phyloP scores from a whole-genome alignment of 2,797 vertebrate genomes.

The Microctenopoma stevenorrisi region DNA sequence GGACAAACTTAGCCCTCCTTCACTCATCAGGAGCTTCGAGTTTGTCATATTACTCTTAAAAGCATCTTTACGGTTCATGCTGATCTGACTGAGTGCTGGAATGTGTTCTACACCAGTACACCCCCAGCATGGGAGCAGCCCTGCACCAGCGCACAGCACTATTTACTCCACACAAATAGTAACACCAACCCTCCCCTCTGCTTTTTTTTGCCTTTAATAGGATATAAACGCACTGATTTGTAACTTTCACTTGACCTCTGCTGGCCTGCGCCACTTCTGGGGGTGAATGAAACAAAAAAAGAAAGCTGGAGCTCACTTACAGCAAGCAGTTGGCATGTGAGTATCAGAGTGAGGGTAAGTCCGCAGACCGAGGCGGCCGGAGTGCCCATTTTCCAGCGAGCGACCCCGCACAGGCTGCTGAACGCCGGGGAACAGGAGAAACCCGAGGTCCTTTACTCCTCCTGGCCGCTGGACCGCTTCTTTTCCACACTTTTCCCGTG shows the following conservation, averaged over 20 bases:
- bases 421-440: slow-evolving; percentile 64
- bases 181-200: slow-evolving; percentile 13
- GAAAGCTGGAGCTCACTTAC: slow-evolving; percentile 72
- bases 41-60: slow-evolving; percentile 69
- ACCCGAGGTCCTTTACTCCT: slow-evolving; percentile 72
- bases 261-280: not conserved
- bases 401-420: slow-evolving; percentile 71
- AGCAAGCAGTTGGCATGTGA: slow-evolving; percentile 77
- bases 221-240: slow-evolving; percentile 22
- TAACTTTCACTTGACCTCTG: slow-evolving; percentile 17
- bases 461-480: slow-evolving; percentile 50
- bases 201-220: slow-evolving; percentile 27
- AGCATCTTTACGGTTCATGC: slow-evolving; percentile 47
- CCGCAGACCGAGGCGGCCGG: slow-evolving; percentile 71
- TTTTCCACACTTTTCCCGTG: slow-evolving; percentile 55
- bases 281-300: not conserved
- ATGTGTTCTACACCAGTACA: slow-evolving; percentile 20
- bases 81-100: slow-evolving; percentile 27
- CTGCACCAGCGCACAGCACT: slow-evolving; percentile 19
- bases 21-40: slow-evolving; percentile 56
- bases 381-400: slow-evolving; percentile 80
- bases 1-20: slow-evolving; percentile 81
- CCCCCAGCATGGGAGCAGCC: slow-evolving; percentile 36
- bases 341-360: slow-evolving; percentile 75
- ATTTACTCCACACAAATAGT: slow-evolving; percentile 35